Conservation (phyloP, 35 echinoderm and acorn worm genomes). For the Eucidaris tribuloides region DNA sequence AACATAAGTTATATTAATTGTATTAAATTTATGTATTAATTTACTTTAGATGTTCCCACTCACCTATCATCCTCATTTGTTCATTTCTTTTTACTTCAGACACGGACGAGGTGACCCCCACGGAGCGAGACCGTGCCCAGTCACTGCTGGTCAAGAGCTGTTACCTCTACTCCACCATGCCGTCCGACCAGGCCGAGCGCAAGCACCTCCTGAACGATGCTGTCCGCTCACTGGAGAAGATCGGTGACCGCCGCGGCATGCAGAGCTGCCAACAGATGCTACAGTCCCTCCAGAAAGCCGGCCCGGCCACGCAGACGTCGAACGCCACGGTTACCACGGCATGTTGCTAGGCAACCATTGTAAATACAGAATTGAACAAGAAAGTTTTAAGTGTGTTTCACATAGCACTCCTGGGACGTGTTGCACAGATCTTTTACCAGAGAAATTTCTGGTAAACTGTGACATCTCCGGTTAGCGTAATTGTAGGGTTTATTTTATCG, state of each 20-base stretch:
- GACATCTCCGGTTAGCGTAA: no score
- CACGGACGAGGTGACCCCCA: constrained; percentile 43
- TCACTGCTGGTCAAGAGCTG: constrained; percentile 81
- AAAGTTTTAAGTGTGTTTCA: no score
- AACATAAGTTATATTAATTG: no score
- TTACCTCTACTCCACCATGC: constrained; percentile 67
- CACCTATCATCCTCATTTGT: no score
- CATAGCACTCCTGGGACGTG: no score
- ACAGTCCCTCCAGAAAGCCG: constrained; percentile 48
- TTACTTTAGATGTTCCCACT: no score
- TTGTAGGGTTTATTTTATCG: no score
- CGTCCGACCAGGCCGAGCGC: constrained; percentile 55
- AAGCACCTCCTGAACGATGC: constrained; percentile 87
- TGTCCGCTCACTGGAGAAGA: constrained; percentile 73
- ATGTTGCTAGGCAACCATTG: constrained; percentile 49
- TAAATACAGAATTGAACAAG: no score
- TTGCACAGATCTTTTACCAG: no score
- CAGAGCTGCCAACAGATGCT: constrained; percentile 89
- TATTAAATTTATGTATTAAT: no score
- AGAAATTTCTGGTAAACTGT: no score
- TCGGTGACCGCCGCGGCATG: constrained; percentile 68
- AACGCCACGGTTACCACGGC: constrained; percentile 19
- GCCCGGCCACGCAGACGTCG: background rate
- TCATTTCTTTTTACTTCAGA: no score
- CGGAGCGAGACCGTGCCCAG: constrained; percentile 68